phyloP scores from a whole-genome alignment of 2,113 vertebrate genomes.

The Saiga tatarica region DNA sequence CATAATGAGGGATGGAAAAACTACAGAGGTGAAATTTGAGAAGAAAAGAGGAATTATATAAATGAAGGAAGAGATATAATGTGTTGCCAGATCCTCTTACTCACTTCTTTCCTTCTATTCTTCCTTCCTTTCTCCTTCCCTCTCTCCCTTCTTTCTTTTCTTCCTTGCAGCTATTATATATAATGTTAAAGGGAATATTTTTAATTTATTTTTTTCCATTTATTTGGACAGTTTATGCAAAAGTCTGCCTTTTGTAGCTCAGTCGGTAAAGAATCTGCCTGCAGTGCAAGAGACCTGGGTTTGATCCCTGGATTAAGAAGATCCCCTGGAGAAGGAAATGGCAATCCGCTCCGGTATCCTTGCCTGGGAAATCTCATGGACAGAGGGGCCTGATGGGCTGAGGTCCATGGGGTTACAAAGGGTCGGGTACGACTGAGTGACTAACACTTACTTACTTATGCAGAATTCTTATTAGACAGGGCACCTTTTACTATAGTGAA shows the following conservation, averaged over 20 bases:
- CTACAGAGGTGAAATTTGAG: not conserved
- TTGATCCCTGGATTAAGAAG: not conserved
- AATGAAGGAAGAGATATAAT: not conserved
- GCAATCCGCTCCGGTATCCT: not conserved
- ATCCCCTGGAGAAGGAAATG: not conserved
- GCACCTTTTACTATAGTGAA: not conserved
- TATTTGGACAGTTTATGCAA: not conserved
- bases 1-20: not conserved
- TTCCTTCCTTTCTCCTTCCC: not conserved
- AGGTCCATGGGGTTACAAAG: not conserved
- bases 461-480: not conserved
- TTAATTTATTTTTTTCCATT: not conserved
- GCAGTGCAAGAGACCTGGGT: not conserved
- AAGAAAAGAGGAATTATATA: not conserved
- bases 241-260: not conserved
- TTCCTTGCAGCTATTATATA: not conserved
- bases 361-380: not conserved
- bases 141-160: not conserved
- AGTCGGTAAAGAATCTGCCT: not conserved
- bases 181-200: not conserved
- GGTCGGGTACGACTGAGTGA: rapidly evolving
- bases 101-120: not conserved
- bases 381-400: not conserved
- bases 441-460: not conserved
- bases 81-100: not conserved